A percentile compares a stretch with the other conserved stretches of the same genome.
These are phyloP conservation scores for Calidris pygmaea DNA, from an alignment of 2,113 vertebrate species.

Conservation along the genomic window DNA sequence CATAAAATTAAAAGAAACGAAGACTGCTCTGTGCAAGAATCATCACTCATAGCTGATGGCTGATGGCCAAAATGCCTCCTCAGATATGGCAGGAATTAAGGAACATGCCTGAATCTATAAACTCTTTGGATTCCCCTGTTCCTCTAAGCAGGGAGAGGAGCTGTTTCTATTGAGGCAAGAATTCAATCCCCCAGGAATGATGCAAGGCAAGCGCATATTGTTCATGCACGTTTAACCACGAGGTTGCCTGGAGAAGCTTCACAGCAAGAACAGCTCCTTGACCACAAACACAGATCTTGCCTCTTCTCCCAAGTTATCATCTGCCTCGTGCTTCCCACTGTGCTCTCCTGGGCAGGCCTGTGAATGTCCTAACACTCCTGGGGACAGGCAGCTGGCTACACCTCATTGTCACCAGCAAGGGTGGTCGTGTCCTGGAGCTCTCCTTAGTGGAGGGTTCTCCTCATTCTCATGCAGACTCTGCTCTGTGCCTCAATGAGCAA, in stretches of 20 bases:
- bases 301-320: background rate
- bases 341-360: background rate
- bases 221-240: background rate
- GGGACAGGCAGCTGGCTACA: background rate
- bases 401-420: background rate
- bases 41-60: background rate
- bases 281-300: background rate
- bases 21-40: background rate
- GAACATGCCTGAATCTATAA: background rate
- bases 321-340: background rate
- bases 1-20: background rate
- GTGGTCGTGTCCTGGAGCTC: background rate
- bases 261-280: background rate
- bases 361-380: rapidly evolving
- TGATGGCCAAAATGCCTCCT: background rate
- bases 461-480: background rate
- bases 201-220: background rate
- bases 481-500: background rate
- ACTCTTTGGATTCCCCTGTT: background rate
- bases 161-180: background rate
- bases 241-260: background rate
- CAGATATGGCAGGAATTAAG: background rate
- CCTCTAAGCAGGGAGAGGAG: background rate
- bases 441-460: background rate
- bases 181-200: background rate